Percentiles rank a stretch among this genome's conserved stretches.
These are phyloP conservation scores for Leucoma salicis DNA, from an alignment of 2,888 invertebrate species.

Conservation along the genomic window DNA sequence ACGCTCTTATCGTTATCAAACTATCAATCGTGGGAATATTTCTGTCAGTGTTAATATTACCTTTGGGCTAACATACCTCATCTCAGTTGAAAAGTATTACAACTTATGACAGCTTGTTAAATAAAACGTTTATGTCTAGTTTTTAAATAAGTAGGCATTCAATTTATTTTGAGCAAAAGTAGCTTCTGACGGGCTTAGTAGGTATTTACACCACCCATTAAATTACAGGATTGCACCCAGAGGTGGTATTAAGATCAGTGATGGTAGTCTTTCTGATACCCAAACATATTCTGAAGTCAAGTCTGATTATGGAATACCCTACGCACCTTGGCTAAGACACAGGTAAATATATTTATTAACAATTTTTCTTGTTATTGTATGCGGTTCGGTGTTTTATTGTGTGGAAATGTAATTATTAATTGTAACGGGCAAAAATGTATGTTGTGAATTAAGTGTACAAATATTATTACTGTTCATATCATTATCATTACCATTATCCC, in stretches of 20 bases:
- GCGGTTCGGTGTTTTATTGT: conserved; percentile 30
- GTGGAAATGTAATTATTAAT: conserved; percentile 23
- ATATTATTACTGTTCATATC: conserved; percentile 16
- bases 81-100: too few relatives aligned
- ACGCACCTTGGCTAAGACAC: conserved; percentile 93
- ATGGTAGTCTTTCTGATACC: conserved; percentile 93
- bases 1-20: conserved; percentile 34
- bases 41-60: conserved; percentile 11
- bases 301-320: conserved; percentile 91
- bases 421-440: conserved; percentile 21
- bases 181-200: not conserved
- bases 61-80: too few relatives aligned
- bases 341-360: conserved; percentile 75
- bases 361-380: conserved; percentile 27
- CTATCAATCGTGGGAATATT: conserved; percentile 40
- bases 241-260: conserved; percentile 84
- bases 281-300: conserved; percentile 88
- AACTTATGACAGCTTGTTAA: too few relatives aligned
- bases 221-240: conserved; percentile 70
- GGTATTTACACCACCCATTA: conserved; percentile 7
- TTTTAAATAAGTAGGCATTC: too few relatives aligned
- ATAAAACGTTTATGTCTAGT: too few relatives aligned
- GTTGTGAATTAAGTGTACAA: conserved; percentile 21
- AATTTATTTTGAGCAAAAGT: not conserved
- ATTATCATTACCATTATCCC: conserved; percentile 22